A percentile compares a stretch with the other conserved stretches of the same genome.
Evolutionary conservation across 2,113 vertebrate species (phyloP).

Genomic region (Eurystomus gularis): DNA sequence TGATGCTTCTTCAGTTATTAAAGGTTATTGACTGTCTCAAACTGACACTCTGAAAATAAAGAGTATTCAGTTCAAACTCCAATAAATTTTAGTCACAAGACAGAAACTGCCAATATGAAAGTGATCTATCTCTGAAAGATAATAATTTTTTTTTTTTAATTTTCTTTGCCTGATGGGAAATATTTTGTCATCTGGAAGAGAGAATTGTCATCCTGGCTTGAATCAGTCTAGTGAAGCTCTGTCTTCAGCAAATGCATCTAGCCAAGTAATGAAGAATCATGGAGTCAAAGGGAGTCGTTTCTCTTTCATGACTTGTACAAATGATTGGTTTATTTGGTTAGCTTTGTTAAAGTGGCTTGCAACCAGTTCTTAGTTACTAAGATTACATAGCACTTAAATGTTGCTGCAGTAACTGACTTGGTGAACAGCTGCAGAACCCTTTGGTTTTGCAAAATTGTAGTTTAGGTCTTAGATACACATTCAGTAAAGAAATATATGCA

Average conservation of each 20-base stretch:
- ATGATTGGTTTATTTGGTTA: background rate
- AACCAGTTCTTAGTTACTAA: background rate
- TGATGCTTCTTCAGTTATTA: background rate
- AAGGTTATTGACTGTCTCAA: background rate
- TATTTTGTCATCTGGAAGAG: background rate
- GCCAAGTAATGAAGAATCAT: background rate
- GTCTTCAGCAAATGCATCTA: background rate
- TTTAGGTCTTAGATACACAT: background rate
- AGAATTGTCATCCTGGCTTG: background rate
- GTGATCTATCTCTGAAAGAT: background rate
- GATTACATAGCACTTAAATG: background rate
- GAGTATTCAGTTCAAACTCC: background rate
- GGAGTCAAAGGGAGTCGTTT: background rate
- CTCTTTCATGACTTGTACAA: background rate
- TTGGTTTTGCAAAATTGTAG: background rate
- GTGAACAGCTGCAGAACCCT: background rate
- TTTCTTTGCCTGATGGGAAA: background rate
- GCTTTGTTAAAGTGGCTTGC: background rate
- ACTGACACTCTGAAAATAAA: background rate
- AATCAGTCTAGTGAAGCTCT: background rate
- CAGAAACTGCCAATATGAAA: background rate
- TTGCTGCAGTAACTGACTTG: background rate
- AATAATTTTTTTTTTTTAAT: background rate
- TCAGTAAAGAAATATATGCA: background rate
- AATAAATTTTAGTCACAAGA: background rate